Conservation (phyloP, 1,140 invertebrate species). For the Polypedilum pembai region DNA sequence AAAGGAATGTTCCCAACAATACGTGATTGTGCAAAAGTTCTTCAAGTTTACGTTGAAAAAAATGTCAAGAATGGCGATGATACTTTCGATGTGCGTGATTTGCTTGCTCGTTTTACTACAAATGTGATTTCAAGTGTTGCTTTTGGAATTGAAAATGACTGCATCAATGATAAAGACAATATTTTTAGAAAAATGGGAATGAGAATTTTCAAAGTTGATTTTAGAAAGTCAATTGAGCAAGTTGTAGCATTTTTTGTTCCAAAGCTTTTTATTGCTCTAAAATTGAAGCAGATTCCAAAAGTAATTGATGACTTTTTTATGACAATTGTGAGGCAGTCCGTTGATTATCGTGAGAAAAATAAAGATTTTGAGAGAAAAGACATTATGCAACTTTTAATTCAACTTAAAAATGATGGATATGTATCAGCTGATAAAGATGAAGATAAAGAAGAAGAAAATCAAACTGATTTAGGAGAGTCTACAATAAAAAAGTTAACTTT, state of each 20-base stretch:
- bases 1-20: constrained; percentile 32
- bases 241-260: constrained; percentile 34
- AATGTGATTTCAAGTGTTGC: constrained; percentile 40
- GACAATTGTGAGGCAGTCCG: constrained; percentile 35
- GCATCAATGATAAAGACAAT: constrained; percentile 35
- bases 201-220: constrained; percentile 33
- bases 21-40: background rate
- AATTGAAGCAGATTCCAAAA: constrained; percentile 31
- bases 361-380: constrained; percentile 35
- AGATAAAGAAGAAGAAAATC: constrained; percentile 29
- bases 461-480: background rate
- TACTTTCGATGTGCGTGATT: constrained; percentile 31
- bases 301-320: constrained; percentile 36
- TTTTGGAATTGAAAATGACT: constrained; percentile 40
- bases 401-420: constrained; percentile 11
- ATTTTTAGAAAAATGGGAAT: constrained; percentile 36
- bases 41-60: background rate
- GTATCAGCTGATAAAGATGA: background rate
- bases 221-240: constrained; percentile 29
- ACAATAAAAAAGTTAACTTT: background rate
- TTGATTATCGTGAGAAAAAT: constrained; percentile 37
- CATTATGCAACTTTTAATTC: constrained; percentile 35
- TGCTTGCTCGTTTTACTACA: constrained; percentile 35
- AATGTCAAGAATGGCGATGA: background rate
- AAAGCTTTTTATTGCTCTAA: constrained; percentile 31